Evolutionary conservation across 2,797 vertebrate species (phyloP), one percentile per base, ranked within the genome.

Genomic region (Liparis tanakae): DNA sequence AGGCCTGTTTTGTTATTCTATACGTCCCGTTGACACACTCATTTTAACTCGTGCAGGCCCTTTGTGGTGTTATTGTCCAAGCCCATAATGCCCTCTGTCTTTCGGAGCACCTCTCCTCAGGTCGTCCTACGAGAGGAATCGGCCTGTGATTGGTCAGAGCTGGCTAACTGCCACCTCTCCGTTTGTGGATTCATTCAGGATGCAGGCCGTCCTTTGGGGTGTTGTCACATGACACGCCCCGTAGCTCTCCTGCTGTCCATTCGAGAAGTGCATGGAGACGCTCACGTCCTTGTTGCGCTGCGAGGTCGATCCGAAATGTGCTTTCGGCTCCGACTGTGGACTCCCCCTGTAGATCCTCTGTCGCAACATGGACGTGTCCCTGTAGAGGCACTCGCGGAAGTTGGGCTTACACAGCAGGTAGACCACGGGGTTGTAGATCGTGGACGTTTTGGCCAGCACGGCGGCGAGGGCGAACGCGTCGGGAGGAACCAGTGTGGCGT

Each of bases 351-450:
- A 90, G 72, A 96, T 79, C 74, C 87, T 93, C 80, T 79, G 92
- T 14, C 93, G 87, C 9, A 95, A 50, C 41, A 60, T 79, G 43
- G 65, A 93, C 4, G 86, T 95, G 92, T 94, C 92, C 78, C 81
- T 88, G 89, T 62, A 92, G 48, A 97, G 90, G 71, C 94, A 94
- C 85, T 90, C 92, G 0, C 96, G 95, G 70, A 96, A 97, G 87
- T 92, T 97, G 62, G 91, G 96, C 80, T 97, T 96, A 68, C 96
- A 92, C 30, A 97, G 89, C 84, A 97, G 93, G 86, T 95, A 95
- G 61, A 96, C 93, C 79, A 96, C 56, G 0, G 96, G 96, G 85
- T 96, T 97, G 93, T 96, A 96, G 85, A 96, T 91, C 0, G 96
- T 96, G 0, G 96, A 97, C 63, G 96, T 95, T 84, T 97, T 97